Conservation (phyloP, 2,888 invertebrate species). For the Sturmia bella region DNA sequence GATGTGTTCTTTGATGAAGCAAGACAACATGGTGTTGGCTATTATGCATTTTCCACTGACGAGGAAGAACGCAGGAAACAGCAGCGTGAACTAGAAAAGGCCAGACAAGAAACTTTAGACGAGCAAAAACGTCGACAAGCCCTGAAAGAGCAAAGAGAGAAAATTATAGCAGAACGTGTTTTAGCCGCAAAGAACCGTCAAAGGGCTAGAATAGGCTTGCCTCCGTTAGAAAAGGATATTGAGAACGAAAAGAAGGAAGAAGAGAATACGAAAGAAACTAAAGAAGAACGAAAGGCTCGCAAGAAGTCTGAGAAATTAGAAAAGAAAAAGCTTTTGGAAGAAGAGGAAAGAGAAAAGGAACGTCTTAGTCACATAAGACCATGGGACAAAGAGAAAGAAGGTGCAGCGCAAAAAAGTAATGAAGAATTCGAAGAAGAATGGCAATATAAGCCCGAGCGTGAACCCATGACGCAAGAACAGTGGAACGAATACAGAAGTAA, state of each 20-base stretch:
- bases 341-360: conserved; percentile 79
- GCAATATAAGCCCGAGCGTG: conserved; percentile 79
- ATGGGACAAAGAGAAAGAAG: conserved; percentile 86
- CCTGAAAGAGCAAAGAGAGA: conserved; percentile 85
- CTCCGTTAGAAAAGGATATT: conserved; percentile 84
- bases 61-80: conserved; percentile 90
- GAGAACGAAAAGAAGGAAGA: conserved; percentile 76
- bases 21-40: conserved; percentile 94
- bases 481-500: conserved; percentile 85
- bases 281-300: conserved; percentile 77
- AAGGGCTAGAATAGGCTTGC: conserved; percentile 87
- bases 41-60: conserved; percentile 94
- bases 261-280: conserved; percentile 64
- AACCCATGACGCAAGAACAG: conserved; percentile 80
- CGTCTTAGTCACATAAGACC: conserved; percentile 84
- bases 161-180: conserved; percentile 86
- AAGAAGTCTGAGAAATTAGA: conserved; percentile 74
- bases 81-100: conserved; percentile 88
- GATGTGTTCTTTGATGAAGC: conserved; percentile 96
- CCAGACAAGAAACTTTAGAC: conserved; percentile 87
- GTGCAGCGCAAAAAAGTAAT: conserved; percentile 65
- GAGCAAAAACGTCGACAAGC: conserved; percentile 86
- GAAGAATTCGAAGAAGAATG: conserved; percentile 71
- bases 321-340: conserved; percentile 76
- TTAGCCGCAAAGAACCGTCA: conserved; percentile 89